Percentiles rank a stretch among this genome's conserved stretches.
phyloP scores from a whole-genome alignment of 2,113 vertebrate genomes.

The Ophthalmolycus amberensis region DNA sequence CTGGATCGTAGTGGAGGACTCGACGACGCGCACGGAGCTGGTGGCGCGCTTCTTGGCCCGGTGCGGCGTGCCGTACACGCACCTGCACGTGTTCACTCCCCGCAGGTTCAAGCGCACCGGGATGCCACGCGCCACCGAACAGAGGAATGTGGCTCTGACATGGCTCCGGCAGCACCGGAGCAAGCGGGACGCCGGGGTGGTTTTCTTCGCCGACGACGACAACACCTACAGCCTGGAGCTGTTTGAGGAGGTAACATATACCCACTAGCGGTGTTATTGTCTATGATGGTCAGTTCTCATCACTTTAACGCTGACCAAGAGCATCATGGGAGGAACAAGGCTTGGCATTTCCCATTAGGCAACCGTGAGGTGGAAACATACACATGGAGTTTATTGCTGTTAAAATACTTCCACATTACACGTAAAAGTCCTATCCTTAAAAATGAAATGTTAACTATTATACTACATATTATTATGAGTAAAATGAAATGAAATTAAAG shows the following conservation, averaged over 20 bases:
- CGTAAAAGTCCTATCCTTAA: not conserved
- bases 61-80: conserved; percentile 89
- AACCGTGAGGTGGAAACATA: not conserved
- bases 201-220: conserved; percentile 98
- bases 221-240: conserved; percentile 99
- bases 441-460: not conserved
- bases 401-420: not conserved
- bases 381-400: not conserved
- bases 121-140: conserved; percentile 95
- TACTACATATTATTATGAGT: not conserved
- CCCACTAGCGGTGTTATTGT: not conserved
- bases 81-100: conserved; percentile 94
- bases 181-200: conserved; percentile 87
- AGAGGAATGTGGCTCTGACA: conserved; percentile 92
- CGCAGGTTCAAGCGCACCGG: conserved; percentile 93
- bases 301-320: not conserved
- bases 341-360: not conserved
- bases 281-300: not conserved
- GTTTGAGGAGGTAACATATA: conserved; percentile 91
- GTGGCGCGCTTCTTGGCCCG: conserved; percentile 90
- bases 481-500: too few relatives aligned
- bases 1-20: conserved; percentile 97
- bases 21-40: conserved; percentile 88
- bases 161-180: conserved; percentile 91
- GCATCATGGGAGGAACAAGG: not conserved